Conservation (phyloP, 1,140 invertebrate genomes). For the Pseudomyrmex dendroicus region DNA sequence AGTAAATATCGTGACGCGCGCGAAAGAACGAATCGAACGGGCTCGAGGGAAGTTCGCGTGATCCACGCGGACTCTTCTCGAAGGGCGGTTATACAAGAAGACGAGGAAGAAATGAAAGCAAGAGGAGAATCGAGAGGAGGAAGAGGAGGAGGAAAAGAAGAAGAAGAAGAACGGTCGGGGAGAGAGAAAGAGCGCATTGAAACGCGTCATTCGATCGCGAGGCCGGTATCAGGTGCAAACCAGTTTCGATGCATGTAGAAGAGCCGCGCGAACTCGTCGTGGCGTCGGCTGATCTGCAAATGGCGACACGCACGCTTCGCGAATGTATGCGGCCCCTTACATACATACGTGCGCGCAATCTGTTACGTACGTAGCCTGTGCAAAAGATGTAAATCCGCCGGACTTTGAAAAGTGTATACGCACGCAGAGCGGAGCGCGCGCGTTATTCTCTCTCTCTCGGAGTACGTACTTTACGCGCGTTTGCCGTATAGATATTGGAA, state of each 20-base stretch:
- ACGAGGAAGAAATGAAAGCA: slow-evolving; percentile 59
- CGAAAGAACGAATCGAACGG: slow-evolving; percentile 38
- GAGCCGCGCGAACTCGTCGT: slow-evolving; percentile 59
- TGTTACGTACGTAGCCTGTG: slow-evolving; percentile 42
- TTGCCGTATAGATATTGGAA: slow-evolving; percentile 10
- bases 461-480: slow-evolving; percentile 31
- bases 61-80: slow-evolving; percentile 65
- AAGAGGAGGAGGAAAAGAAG: slow-evolving; percentile 57
- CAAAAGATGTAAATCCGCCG: slow-evolving; percentile 51
- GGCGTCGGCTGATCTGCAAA: slow-evolving; percentile 75
- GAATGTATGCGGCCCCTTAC: slow-evolving; percentile 34
- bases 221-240: slow-evolving; percentile 84
- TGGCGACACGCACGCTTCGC: slow-evolving; percentile 74
- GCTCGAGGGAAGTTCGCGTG: slow-evolving; percentile 57
- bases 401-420: slow-evolving; percentile 32
- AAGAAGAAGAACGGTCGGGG: slow-evolving; percentile 53
- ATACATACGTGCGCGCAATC: neutral
- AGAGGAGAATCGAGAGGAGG: slow-evolving; percentile 51
- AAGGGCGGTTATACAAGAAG: slow-evolving; percentile 58
- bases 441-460: slow-evolving; percentile 53
- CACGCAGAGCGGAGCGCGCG: neutral
- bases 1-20: slow-evolving; percentile 29
- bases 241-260: slow-evolving; percentile 78
- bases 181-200: slow-evolving; percentile 76
- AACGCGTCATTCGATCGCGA: slow-evolving; percentile 84